These are phyloP conservation scores for Sciaenops ocellatus DNA, from an alignment of 2,797 vertebrate genomes.

Conservation along the genomic window DNA sequence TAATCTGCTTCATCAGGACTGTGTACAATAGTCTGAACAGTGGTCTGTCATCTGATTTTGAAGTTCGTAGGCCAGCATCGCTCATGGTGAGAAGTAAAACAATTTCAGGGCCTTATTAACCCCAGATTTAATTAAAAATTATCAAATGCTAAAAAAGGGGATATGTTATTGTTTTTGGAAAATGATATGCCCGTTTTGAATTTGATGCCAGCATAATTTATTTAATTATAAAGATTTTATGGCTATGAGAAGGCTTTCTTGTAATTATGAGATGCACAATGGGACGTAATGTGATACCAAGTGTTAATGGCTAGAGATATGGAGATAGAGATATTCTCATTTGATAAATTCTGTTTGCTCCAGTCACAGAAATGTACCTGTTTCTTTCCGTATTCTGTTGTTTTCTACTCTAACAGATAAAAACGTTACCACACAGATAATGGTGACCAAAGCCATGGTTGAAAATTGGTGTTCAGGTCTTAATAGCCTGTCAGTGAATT, in stretches of 20 bases:
- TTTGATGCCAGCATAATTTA: too few relatives aligned
- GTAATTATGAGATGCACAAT: neutral
- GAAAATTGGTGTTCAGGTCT: conserved; percentile 1
- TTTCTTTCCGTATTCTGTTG: neutral
- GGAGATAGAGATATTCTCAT: too few relatives aligned
- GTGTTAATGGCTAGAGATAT: neutral
- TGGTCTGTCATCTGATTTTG: neutral
- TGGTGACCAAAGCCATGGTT: neutral
- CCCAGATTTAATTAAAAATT: too few relatives aligned
- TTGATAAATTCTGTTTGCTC: neutral
- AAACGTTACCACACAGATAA: neutral
- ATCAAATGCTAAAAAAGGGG: too few relatives aligned
- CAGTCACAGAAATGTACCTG: neutral
- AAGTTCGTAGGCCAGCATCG: neutral
- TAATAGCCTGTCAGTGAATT: conserved; percentile 17
- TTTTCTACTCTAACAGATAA: neutral
- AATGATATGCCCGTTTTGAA: too few relatives aligned
- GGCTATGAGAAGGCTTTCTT: neutral
- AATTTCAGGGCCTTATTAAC: neutral
- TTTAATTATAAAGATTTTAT: too few relatives aligned
- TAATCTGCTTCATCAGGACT: conserved; percentile 7
- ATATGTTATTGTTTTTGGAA: too few relatives aligned
- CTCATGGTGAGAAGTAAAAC: neutral
- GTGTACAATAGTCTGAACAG: neutral
- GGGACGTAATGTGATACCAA: conserved; percentile 1